Evolutionary conservation across 1,140 invertebrate species (phyloP), one percentile per base, ranked within the genome.

Genomic region (Bombus consobrinus): DNA sequence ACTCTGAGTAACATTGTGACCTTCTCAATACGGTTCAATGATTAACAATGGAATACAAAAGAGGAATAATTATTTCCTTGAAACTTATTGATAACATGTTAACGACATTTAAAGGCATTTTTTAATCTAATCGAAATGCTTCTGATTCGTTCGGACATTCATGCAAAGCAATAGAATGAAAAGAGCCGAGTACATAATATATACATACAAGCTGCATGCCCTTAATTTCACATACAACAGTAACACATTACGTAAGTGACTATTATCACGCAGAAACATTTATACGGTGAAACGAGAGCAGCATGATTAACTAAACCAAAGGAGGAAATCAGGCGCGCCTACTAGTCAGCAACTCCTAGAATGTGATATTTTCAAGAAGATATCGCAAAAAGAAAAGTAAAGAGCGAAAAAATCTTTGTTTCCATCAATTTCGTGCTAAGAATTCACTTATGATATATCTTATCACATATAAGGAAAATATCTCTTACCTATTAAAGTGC

Each of bases 201-300:
- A 41, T 15, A 9, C 9, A 10, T 39, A 34, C 5, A 53, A 62
- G 59, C 12, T 59, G 53, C 47, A 6, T 43, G 22, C n/a, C 37
- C 62, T 43, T 87, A 83, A 81, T 84, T 59, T 66, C 41, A 25
- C 18, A 72, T 80, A 41, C 87, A 80, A 87, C 43, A 37, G 15
- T 75, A n/a, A 57, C 37, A 15, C 68, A 41, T 89, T 89, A 68
- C 81, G 43, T 71, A 90, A 89, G 43, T 71, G 57, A 10, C 77
- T 81, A 89, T 84, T 81, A 89, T 47, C 66, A 83, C 83, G 64
- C 66, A 88, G 43, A 88, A 80, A 25, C 43, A 37, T 87, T 89
- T 81, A 74, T 18, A 28, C 25, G 37, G 68, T 37, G 66, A 76
- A 90, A 90, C 28, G 57, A 32, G 28, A 85, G 13, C 69, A 43